These are phyloP conservation scores for Benthochromis sp. DNA, from an alignment of 2,113 vertebrate genomes.

Conservation along the genomic window DNA sequence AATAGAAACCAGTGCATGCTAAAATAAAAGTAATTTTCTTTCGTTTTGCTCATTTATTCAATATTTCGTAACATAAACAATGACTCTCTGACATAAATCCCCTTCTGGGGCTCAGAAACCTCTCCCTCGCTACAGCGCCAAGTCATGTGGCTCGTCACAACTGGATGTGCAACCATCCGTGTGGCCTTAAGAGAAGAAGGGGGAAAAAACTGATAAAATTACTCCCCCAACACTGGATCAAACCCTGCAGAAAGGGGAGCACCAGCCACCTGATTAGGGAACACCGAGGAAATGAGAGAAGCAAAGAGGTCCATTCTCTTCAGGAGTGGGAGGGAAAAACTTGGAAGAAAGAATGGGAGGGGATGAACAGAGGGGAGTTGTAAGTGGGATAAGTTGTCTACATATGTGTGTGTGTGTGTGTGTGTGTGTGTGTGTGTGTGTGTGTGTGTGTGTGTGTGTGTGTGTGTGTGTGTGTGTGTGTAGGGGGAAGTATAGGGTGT, in stretches of 20 bases:
- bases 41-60: not conserved
- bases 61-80: not conserved
- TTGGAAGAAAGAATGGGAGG: not conserved
- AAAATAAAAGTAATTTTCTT: not conserved
- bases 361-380: not conserved
- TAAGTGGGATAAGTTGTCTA: conserved; percentile 4
- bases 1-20: not conserved
- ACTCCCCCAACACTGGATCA: conserved; percentile 37
- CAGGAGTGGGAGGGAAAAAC: not conserved
- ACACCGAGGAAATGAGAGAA: conserved; percentile 49
- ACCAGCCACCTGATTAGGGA: conserved; percentile 40
- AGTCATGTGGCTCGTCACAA: not conserved
- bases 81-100: not conserved
- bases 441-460: not conserved
- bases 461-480: not conserved
- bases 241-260: not conserved
- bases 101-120: not conserved
- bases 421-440: no score
- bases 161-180: not conserved
- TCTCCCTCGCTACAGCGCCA: not conserved
- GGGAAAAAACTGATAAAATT: conserved; percentile 13
- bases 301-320: conserved; percentile 33
- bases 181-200: not conserved
- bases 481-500: not conserved
- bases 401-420: no score